Conservation (phyloP, 1,140 invertebrate genomes). For the Cotesia vestalis region DNA sequence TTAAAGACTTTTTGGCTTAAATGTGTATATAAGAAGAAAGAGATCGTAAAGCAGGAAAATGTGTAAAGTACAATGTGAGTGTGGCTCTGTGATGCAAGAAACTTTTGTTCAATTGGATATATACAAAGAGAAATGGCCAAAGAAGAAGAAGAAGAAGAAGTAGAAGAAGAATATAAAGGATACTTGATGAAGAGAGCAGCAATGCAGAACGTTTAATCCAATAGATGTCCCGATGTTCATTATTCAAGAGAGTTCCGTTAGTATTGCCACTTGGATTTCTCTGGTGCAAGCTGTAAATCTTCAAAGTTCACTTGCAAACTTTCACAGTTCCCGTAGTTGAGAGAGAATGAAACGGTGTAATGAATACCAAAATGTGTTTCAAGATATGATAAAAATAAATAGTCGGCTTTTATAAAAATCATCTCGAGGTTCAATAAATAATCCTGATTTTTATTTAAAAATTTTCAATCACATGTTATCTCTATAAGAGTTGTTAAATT, state of each 20-base stretch:
- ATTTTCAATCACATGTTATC: too few relatives aligned
- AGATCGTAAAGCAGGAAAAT: neutral
- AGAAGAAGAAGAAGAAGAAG: slow-evolving; percentile 5
- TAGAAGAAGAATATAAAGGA: slow-evolving; percentile 11
- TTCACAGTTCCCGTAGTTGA: slow-evolving; percentile 23
- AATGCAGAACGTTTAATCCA: slow-evolving; percentile 39
- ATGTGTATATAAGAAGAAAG: neutral
- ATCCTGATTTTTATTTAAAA: too few relatives aligned
- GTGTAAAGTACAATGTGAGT: slow-evolving; percentile 6
- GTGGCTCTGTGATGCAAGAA: slow-evolving; percentile 14
- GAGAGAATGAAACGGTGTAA: slow-evolving; percentile 1
- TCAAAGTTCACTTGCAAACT: slow-evolving; percentile 29
- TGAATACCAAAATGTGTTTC: slow-evolving; percentile 1
- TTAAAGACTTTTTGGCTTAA: too few relatives aligned
- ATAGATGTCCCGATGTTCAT: slow-evolving; percentile 36
- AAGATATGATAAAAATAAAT: too few relatives aligned
- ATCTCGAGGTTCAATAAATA: too few relatives aligned
- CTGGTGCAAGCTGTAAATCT: slow-evolving; percentile 29
- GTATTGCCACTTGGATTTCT: slow-evolving; percentile 37
- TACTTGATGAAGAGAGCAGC: slow-evolving; percentile 33
- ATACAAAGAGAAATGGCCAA: neutral
- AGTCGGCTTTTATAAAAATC: too few relatives aligned
- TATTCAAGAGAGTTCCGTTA: slow-evolving; percentile 33
- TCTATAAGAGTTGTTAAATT: too few relatives aligned
- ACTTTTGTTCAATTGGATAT: slow-evolving; percentile 2